Percentiles rank a stretch among this genome's conserved stretches.
phyloP scores from a whole-genome alignment of 2,888 invertebrate genomes.

The Hyposoter didymator region DNA sequence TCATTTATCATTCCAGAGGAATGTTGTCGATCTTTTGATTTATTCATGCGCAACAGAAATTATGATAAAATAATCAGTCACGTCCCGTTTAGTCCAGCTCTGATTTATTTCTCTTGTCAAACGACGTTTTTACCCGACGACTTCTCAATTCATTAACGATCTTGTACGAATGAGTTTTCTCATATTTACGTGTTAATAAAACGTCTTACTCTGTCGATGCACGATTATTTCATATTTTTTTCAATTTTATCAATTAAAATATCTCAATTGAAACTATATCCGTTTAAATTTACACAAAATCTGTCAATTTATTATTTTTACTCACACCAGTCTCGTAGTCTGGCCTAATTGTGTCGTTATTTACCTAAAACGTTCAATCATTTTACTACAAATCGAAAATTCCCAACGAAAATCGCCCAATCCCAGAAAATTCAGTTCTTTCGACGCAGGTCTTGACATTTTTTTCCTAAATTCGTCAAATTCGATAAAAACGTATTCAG shows the following conservation, averaged over 20 bases:
- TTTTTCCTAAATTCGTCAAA: no score
- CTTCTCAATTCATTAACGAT: conserved; percentile 50
- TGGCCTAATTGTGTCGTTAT: background rate
- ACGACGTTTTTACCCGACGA: conserved; percentile 51
- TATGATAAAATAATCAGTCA: conserved; percentile 29
- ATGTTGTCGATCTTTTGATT: conserved; percentile 6
- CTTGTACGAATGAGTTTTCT: conserved; percentile 32
- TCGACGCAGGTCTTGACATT: no score
- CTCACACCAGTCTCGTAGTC: background rate
- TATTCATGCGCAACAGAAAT: conserved; percentile 28
- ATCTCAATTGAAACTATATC: background rate
- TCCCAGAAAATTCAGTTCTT: background rate
- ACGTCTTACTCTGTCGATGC: conserved; percentile 3
- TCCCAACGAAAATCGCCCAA: background rate
- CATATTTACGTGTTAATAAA: background rate
- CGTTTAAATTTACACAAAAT: background rate
- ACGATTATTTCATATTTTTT: background rate
- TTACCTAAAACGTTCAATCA: background rate
- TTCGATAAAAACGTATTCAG: background rate
- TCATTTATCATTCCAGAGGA: background rate
- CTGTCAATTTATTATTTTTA: background rate
- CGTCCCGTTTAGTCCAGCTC: conserved; percentile 6
- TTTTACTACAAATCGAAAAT: background rate
- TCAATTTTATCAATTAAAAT: background rate
- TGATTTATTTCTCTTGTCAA: conserved; percentile 51